Conservation (phyloP, 2,113 vertebrate genomes). For the Perccottus glenii region DNA sequence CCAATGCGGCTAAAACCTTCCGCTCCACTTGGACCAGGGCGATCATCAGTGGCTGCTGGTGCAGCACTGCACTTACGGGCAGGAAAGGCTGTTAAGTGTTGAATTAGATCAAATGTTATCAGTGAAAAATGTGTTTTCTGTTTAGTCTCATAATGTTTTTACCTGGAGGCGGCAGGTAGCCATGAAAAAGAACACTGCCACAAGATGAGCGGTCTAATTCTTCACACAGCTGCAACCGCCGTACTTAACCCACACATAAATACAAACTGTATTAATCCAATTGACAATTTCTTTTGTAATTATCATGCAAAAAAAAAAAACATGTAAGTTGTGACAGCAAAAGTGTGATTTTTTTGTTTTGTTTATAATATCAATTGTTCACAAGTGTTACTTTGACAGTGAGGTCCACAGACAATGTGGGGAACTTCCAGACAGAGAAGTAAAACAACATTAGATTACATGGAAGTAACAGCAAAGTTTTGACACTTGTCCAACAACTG, state of each 20-base stretch:
- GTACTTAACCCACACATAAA: constrained; percentile 76
- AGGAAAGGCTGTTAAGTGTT: constrained; percentile 83
- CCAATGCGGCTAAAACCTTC: constrained; percentile 79
- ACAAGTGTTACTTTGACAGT: constrained; percentile 34
- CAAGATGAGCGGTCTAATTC: constrained; percentile 97
- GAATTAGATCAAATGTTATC: constrained; percentile 1
- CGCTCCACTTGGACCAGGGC: constrained; percentile 73
- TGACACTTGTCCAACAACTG: constrained; percentile 6
- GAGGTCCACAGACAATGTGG: constrained; percentile 43
- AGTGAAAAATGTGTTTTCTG: neutral
- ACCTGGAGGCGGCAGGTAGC: constrained; percentile 96
- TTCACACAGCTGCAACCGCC: constrained; percentile 92
- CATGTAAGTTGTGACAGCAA: neutral
- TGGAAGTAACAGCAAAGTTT: constrained; percentile 19
- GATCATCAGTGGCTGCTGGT: constrained; percentile 74
- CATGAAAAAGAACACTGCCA: constrained; percentile 97
- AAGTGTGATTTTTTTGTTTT: neutral
- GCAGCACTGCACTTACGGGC: constrained; percentile 73
- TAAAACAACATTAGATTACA: constrained; percentile 29
- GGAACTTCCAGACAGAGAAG: constrained; percentile 69
- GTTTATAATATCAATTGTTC: neutral
- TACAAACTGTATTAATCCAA: neutral
- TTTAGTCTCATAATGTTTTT: constrained; percentile 7
- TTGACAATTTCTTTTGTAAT: neutral
- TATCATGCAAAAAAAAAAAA: neutral